phyloP scores from a whole-genome alignment of 1,140 invertebrate genomes.

The Vanessa tameamea region DNA sequence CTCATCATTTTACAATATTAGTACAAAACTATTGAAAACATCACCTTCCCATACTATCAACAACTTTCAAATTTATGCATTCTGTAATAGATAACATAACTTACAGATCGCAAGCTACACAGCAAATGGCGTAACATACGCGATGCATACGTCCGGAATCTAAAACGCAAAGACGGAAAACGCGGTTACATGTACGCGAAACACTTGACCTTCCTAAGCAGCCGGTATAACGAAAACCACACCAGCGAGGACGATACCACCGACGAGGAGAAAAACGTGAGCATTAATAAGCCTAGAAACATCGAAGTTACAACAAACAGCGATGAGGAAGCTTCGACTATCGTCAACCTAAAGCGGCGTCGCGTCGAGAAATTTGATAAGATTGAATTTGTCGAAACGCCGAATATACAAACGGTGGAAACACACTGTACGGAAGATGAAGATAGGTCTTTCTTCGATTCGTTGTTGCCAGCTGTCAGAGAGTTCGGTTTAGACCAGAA shows the following conservation, averaged over 20 bases:
- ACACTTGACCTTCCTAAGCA: constrained; percentile 53
- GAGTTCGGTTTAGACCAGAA: constrained; percentile 58
- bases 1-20: neutral
- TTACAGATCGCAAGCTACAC: constrained; percentile 24
- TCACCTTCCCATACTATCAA: neutral
- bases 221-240: constrained; percentile 42
- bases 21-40: neutral
- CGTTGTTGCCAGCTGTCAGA: constrained; percentile 53
- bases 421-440: constrained; percentile 40
- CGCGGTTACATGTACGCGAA: constrained; percentile 54
- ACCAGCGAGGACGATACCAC: constrained; percentile 44
- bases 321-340: constrained; percentile 45
- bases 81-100: neutral
- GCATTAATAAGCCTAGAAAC: constrained; percentile 10
- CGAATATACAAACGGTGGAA: constrained; percentile 39
- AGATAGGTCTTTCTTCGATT: constrained; percentile 61
- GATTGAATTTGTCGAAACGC: constrained; percentile 50
- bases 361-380: constrained; percentile 38
- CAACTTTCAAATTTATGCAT: no score
- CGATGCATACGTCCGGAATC: constrained; percentile 59
- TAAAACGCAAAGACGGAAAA: constrained; percentile 46
- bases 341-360: constrained; percentile 48
- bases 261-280: constrained; percentile 37
- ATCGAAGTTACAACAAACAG: constrained; percentile 10
- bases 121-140: constrained; percentile 66